Conservation (phyloP, 2,888 invertebrate species). For the Sthenelais limicola region DNA sequence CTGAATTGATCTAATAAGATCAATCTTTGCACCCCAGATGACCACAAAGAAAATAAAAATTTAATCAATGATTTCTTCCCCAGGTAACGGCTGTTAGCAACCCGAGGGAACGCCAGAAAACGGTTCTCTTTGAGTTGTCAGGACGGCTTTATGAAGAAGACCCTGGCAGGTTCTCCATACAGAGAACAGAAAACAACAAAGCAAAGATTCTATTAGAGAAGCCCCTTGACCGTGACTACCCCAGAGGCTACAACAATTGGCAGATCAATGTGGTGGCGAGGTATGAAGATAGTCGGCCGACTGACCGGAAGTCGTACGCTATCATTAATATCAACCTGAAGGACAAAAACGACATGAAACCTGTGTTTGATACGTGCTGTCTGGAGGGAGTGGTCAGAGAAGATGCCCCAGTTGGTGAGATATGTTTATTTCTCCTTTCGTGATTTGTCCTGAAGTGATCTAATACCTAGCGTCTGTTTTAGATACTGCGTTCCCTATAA, state of each 20-base stretch:
- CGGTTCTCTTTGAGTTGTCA: slow-evolving; percentile 18
- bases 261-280: slow-evolving; percentile 52
- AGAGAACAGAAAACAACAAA: slow-evolving; percentile 31
- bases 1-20: no score
- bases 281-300: slow-evolving; percentile 6
- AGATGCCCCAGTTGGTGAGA: slow-evolving; percentile 13
- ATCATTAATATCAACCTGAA: slow-evolving; percentile 45
- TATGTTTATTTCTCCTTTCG: not conserved
- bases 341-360: slow-evolving; percentile 53
- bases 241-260: slow-evolving; percentile 49
- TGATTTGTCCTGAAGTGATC: not conserved
- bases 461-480: no score
- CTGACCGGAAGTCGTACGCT: slow-evolving; percentile 46
- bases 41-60: no score
- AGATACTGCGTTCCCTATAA: no score
- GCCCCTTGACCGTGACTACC: slow-evolving; percentile 51
- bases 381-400: slow-evolving; percentile 47
- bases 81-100: no score
- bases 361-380: slow-evolving; percentile 50
- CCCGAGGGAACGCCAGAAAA: not conserved
- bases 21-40: no score
- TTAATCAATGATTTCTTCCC: no score
- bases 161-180: slow-evolving; percentile 40
- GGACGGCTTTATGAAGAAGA: slow-evolving; percentile 13
- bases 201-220: slow-evolving; percentile 29